Evolutionary conservation across 2,888 invertebrate species (phyloP).

Genomic region (Clunio marinus): DNA sequence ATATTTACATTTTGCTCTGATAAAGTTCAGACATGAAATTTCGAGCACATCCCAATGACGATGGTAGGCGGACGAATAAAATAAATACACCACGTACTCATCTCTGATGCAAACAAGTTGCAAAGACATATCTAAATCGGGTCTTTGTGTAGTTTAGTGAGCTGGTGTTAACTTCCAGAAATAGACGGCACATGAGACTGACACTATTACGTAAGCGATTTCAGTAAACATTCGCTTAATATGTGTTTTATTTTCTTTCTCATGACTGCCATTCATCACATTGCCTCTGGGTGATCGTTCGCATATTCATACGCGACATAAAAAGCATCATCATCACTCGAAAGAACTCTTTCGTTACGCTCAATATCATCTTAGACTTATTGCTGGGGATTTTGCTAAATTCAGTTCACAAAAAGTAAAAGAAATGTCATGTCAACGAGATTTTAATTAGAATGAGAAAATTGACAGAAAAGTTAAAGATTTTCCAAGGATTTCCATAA

Average conservation of each 20-base stretch:
- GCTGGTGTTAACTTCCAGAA: not conserved
- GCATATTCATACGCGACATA: too few relatives aligned
- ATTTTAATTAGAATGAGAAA: too few relatives aligned
- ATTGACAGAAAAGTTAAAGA: too few relatives aligned
- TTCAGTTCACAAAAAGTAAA: too few relatives aligned
- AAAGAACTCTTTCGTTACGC: not conserved
- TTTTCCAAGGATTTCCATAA: too few relatives aligned
- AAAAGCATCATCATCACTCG: not conserved
- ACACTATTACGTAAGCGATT: not conserved
- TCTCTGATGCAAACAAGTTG: conserved; percentile 19
- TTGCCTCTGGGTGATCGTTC: not conserved
- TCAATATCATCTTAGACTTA: not conserved
- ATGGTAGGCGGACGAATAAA: not conserved
- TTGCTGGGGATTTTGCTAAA: not conserved
- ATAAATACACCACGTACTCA: not conserved
- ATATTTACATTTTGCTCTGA: not conserved
- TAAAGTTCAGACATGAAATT: not conserved
- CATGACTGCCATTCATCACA: conserved; percentile 12
- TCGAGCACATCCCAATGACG: not conserved
- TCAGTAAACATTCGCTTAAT: not conserved
- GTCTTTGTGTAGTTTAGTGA: not conserved
- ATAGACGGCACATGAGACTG: conserved; percentile 1
- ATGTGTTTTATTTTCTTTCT: conserved; percentile 3
- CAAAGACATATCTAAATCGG: conserved; percentile 4
- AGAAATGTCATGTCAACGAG: too few relatives aligned